phyloP scores from a whole-genome alignment of 2,113 vertebrate species.

The Cyphomyrus discorhynchus region DNA sequence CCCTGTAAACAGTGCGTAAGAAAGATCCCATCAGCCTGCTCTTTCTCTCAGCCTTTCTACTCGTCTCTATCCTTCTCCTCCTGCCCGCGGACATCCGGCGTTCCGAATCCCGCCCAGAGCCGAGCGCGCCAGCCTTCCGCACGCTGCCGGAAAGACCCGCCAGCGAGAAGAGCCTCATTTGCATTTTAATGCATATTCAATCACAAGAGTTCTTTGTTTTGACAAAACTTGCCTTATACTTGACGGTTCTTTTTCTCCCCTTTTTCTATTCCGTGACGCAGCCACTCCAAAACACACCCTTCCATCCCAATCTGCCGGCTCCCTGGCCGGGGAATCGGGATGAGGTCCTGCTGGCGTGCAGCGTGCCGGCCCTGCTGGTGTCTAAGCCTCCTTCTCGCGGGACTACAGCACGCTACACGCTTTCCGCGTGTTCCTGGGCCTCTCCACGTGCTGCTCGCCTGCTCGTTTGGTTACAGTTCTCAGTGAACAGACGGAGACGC shows the following conservation, averaged over 20 bases:
- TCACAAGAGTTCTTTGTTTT: background rate
- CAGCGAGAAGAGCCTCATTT: background rate
- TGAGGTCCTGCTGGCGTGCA: background rate
- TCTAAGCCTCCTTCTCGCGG: background rate
- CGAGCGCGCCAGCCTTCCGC: background rate
- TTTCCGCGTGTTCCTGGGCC: background rate
- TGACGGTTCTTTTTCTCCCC: background rate
- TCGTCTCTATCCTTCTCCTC: background rate
- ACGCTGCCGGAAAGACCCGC: background rate
- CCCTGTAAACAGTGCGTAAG: background rate
- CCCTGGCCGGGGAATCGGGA: background rate
- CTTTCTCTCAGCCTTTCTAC: background rate
- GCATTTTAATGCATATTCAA: conserved; percentile 17
- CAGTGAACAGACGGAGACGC: background rate
- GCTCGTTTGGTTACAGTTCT: conserved; percentile 2
- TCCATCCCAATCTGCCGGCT: background rate
- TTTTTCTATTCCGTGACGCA: background rate
- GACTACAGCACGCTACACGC: background rate
- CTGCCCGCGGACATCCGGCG: background rate
- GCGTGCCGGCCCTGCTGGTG: background rate
- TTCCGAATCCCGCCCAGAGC: background rate
- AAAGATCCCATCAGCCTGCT: background rate
- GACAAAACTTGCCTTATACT: conserved; percentile 9
- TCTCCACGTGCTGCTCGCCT: background rate
- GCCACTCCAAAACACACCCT: background rate